Conservation (phyloP, 2,888 invertebrate species). For the Oscheius onirici region DNA sequence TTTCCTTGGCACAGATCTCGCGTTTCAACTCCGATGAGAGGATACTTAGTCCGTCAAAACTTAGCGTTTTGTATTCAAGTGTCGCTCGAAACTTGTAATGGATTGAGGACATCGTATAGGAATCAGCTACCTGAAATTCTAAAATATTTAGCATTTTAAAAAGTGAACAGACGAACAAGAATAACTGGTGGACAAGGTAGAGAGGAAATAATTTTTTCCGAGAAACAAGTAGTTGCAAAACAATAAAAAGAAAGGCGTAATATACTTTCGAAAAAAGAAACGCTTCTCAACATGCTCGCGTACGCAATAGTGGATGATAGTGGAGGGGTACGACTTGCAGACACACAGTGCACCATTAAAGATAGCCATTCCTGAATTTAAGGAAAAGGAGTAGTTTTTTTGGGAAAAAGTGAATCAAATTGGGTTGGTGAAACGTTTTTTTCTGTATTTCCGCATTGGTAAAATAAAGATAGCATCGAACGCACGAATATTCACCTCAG, state of each 20-base stretch:
- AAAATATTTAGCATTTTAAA: background rate
- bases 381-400: no score
- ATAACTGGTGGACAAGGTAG: background rate
- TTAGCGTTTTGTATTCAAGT: slow-evolving; percentile 92
- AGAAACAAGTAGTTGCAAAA: background rate
- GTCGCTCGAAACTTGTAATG: slow-evolving; percentile 99
- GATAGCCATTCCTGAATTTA: no score
- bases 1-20: slow-evolving; percentile 91
- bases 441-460: no score
- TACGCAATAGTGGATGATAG: no score
- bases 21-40: slow-evolving; percentile 93
- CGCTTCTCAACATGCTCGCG: no score
- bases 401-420: no score
- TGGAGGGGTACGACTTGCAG: no score
- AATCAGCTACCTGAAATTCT: slow-evolving; percentile 8
- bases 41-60: slow-evolving; percentile 84
- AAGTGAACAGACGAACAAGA: background rate
- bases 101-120: slow-evolving; percentile 80
- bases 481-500: no score
- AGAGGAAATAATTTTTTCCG: background rate
- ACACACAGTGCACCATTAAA: no score
- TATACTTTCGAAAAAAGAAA: background rate
- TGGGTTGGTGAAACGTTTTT: no score
- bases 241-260: background rate
- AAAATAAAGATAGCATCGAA: no score